Percentiles rank a stretch among this genome's conserved stretches.
Conservation (phyloP, 2,113 vertebrate genomes). For the Sitta europaea region DNA sequence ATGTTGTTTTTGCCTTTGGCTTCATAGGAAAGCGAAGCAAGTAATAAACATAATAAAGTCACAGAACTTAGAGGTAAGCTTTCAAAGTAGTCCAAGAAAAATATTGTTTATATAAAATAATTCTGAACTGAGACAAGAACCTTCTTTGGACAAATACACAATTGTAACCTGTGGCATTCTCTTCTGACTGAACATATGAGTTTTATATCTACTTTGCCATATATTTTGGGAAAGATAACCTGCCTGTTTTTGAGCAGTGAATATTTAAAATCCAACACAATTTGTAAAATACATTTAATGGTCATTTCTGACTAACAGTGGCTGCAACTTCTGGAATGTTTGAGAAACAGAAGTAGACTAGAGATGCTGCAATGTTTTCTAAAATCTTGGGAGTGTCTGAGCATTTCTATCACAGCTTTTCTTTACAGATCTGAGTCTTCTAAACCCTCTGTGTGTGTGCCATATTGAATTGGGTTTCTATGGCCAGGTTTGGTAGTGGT, state of each 20-base stretch:
- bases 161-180: neutral
- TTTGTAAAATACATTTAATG: neutral
- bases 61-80: constrained; percentile 31
- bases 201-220: neutral
- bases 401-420: neutral
- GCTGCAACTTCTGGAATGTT: neutral
- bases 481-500: neutral
- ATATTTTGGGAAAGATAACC: neutral
- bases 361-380: neutral
- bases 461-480: neutral
- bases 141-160: neutral
- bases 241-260: neutral
- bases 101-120: constrained; percentile 47
- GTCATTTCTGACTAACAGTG: neutral
- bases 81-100: constrained; percentile 67
- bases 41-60: constrained; percentile 43
- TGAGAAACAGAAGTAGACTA: neutral
- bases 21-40: constrained; percentile 19
- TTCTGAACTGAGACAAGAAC: neutral
- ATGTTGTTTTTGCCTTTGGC: constrained; percentile 29
- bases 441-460: neutral
- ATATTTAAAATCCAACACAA: neutral
- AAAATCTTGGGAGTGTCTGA: neutral
- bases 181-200: neutral
- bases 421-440: neutral